Percentiles rank a stretch among this genome's conserved stretches.
Conservation (phyloP, 2,797 vertebrate genomes). For the Schizopygopsis pylzovi region DNA sequence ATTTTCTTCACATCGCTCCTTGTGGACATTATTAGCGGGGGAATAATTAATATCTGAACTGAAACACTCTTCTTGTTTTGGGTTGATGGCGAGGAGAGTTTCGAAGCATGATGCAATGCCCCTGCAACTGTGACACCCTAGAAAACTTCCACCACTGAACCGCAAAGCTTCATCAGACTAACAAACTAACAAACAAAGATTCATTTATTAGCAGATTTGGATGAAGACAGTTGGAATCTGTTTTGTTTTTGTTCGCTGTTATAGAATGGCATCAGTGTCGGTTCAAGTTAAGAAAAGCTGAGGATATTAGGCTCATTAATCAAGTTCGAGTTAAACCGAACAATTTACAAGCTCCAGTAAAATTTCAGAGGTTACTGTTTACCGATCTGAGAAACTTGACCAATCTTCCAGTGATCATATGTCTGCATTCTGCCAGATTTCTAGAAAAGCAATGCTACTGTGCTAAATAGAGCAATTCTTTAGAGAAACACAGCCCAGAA, state of each 20-base stretch:
- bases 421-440: not conserved
- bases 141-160: constrained; percentile 42
- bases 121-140: constrained; percentile 73
- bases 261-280: not conserved
- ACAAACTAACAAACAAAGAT: constrained; percentile 18
- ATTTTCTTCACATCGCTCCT: constrained; percentile 63
- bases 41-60: constrained; percentile 53
- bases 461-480: not conserved
- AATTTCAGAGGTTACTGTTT: not conserved
- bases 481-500: not conserved
- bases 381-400: not conserved
- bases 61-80: constrained; percentile 53
- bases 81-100: constrained; percentile 78
- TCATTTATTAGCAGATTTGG: not conserved
- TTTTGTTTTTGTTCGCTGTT: not conserved
- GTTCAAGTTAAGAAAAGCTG: not conserved
- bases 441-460: not conserved
- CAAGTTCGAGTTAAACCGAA: not conserved
- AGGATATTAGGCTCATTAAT: constrained; percentile 1
- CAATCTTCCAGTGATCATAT: not conserved
- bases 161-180: constrained; percentile 30
- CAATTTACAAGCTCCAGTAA: not conserved
- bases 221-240: constrained; percentile 3
- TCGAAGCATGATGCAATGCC: constrained; percentile 79
- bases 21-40: constrained; percentile 57